Percentiles rank a stretch among this genome's conserved stretches.
These are phyloP conservation scores for Galerucella calmariensis DNA, from an alignment of 2,888 invertebrate genomes.

Conservation along the genomic window DNA sequence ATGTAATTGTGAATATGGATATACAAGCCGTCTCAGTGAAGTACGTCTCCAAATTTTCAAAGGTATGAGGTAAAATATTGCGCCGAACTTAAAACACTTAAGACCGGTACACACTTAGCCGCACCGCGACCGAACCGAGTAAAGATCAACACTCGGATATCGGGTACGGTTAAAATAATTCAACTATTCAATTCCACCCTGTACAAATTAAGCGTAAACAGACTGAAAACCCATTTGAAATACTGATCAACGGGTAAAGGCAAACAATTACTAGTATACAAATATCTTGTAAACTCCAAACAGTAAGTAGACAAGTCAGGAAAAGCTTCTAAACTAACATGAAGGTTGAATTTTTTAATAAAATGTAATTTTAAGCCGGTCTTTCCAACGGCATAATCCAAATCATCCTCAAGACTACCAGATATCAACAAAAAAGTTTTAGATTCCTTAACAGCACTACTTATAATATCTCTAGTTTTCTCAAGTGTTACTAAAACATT, in stretches of 20 bases:
- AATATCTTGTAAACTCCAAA: constrained; percentile 46
- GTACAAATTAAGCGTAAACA: constrained; percentile 44
- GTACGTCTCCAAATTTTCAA: no score
- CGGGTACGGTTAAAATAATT: no score
- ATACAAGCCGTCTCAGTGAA: no score
- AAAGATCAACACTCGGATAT: no score
- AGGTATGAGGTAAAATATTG: no score
- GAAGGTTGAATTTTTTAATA: constrained; percentile 77
- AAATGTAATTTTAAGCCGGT: constrained; percentile 66
- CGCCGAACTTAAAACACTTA: no score
- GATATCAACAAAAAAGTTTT: constrained; percentile 79
- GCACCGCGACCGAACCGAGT: no score
- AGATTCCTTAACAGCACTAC: constrained; percentile 68
- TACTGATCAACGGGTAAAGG: constrained; percentile 34
- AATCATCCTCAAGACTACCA: constrained; percentile 72
- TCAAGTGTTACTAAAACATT: constrained; percentile 68
- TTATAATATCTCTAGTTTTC: constrained; percentile 70
- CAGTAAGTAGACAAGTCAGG: constrained; percentile 69
- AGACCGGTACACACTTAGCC: no score
- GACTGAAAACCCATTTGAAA: constrained; percentile 35
- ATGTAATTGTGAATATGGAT: no score
- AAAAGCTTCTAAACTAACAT: constrained; percentile 80
- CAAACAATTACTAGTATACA: constrained; percentile 41
- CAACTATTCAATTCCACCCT: constrained; percentile 33
- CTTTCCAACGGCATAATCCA: constrained; percentile 62